Evolutionary conservation across 2,888 invertebrate genomes (phyloP).

Genomic region (Belgica antarctica): DNA sequence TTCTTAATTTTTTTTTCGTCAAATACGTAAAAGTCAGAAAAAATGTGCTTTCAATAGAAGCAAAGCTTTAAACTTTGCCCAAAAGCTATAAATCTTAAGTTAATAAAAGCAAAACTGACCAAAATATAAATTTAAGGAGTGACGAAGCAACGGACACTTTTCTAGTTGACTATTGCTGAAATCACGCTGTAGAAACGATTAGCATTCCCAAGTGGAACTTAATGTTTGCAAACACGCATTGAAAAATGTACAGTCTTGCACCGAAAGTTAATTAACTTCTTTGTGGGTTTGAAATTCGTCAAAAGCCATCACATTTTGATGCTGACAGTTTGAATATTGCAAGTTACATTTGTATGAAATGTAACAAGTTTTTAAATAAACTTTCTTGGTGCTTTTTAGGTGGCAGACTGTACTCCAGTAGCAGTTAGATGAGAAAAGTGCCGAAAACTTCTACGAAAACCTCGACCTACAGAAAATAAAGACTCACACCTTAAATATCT

Average conservation of each 20-base stretch:
- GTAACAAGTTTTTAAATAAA: too few species aligned
- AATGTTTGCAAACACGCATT: too few species aligned
- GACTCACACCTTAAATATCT: constrained; percentile 7
- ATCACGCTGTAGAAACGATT: too few species aligned
- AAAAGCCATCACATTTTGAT: too few species aligned
- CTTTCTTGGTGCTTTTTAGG: too few species aligned
- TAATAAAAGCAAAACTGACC: neutral
- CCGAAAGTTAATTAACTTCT: too few species aligned
- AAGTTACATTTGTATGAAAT: too few species aligned
- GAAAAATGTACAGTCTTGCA: too few species aligned
- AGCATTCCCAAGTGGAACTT: too few species aligned
- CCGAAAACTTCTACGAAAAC: neutral
- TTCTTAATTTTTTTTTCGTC: neutral
- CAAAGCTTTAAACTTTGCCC: constrained; percentile 17
- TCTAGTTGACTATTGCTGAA: neutral
- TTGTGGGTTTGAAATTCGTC: too few species aligned
- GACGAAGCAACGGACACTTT: neutral
- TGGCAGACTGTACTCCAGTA: too few species aligned
- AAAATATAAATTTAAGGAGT: constrained; percentile 5
- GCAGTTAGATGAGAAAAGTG: neutral
- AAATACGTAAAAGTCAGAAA: constrained; percentile 20
- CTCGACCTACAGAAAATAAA: neutral
- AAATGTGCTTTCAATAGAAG: constrained; percentile 6
- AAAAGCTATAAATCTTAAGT: constrained; percentile 9
- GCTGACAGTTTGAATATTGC: too few species aligned